Evolutionary conservation across 2,113 vertebrate genomes (phyloP).

Genomic region (Trematocara marginatum): DNA sequence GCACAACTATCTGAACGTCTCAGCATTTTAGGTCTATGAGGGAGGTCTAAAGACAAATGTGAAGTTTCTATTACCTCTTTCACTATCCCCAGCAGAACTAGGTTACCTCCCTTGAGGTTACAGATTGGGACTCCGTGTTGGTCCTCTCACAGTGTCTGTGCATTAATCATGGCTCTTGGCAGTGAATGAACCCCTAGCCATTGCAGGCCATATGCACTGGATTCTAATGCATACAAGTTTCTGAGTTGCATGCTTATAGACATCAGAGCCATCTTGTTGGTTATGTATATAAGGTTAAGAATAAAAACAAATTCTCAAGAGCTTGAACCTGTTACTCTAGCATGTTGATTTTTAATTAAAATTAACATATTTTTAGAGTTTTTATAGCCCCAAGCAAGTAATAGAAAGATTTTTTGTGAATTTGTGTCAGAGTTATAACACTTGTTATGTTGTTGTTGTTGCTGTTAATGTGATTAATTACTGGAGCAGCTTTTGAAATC

Average conservation of each 20-base stretch:
- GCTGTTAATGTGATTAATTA: not conserved
- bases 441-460: not conserved
- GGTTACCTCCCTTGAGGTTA: slow-evolving; percentile 45
- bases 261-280: accelerated
- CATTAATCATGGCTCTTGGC: slow-evolving; percentile 53
- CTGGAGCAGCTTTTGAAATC: not conserved
- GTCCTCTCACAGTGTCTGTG: slow-evolving; percentile 20
- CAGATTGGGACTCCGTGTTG: slow-evolving; percentile 2
- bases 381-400: not conserved
- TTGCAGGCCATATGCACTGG: not conserved
- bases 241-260: not conserved
- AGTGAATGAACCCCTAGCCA: not conserved
- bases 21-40: not conserved
- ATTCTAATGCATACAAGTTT: not conserved
- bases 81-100: slow-evolving; percentile 44
- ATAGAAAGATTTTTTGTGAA: not conserved
- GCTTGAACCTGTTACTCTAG: not conserved
- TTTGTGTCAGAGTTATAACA: not conserved
- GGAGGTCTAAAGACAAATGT: not conserved
- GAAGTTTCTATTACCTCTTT: not conserved
- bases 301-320: not conserved
- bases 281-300: not conserved
- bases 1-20: not conserved
- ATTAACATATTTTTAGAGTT: not conserved
- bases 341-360: not conserved